Base-by-base conservation (phyloP, 2,888 invertebrate genomes). In the Amaurobius ferox region DNA sequence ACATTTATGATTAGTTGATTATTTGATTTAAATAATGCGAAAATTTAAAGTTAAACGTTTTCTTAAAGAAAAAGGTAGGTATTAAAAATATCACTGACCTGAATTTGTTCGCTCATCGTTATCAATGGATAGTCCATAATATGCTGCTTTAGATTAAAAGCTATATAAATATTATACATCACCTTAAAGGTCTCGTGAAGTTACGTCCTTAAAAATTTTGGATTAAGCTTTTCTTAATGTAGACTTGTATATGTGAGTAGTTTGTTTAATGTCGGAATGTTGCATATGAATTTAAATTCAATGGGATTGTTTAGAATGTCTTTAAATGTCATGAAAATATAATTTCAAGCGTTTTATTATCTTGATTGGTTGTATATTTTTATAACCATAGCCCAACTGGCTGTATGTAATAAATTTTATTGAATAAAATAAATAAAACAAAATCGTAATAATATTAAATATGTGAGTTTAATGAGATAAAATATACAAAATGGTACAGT, bases 81-180 rank as follows among this genome's bases (percentile, higher is more conserved):
- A 73, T 28, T 62, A 61, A 78, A 78, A 66, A 39, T 66, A 23
- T 61, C 68, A 78, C 78, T 78, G 78, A 78, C 78, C 78, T 78
- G 55, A 39, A 16, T 68, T 19, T 16, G 55, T 35, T 35, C 35
- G 9, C 35, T 9, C 35, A 7, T 77, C 67, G n/a, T 23, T 67
- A 35, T 76, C 44, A 72, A 19, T 48, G 48, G 30, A 67, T 44
- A 32, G 64, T 40, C 44, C 48, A 7, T 48, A n/a, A 1, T 39
- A 7, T 30, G 23, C 28, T n/a, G 16, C 19, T 13, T 55, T 67
- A 48, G 6, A 71, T 74, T 74, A 40, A 74, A 70, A 32, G 67
- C 48, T 67, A 13, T 19, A 77, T 67, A 35, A 7, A 67, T 77
- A 9, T 9, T 28, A 77, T 77, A 77, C 77, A 77, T 77, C 77